Base-by-base conservation (phyloP, 2,113 vertebrate species). In the Hippopotamus amphibius region DNA sequence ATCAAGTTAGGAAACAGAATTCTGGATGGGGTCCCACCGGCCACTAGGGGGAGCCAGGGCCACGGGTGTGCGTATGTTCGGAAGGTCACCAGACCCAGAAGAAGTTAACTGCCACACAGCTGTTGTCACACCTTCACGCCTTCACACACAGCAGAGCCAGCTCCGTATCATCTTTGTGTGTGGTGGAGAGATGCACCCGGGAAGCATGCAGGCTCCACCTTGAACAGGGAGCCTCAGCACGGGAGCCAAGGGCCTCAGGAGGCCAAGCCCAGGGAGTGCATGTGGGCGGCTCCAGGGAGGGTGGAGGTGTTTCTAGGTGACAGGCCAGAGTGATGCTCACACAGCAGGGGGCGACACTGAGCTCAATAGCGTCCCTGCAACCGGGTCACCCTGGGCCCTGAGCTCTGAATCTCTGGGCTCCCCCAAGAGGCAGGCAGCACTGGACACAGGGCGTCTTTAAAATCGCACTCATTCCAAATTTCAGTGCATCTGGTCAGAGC, bases 31-130 rank as follows among this genome's bases (percentile, higher is more conserved):
- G 37, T 3, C 9, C 57, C 80, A 24, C 2, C 0, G 2, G 66
- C 97, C 97, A 96, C 91, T 46, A 97, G 97, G 74, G 93, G 96
- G 93, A 81, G 88, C 96, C 55, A 22, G 76, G 81, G 46, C 26
- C 12, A 61, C 17, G 55, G 3, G 68, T 46, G 82, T 26, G 24
- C 30, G 3, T 22, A 5, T 0, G 72, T 4, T 13, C 94, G 43
- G 0, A 2, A 41, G 48, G 76, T 43, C 82, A 21, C 5, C 21
- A 28, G 79, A n/a, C 61, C 65, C 0, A 1, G 50, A 21, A 9
- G 53, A 28, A 37, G 4, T 19, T 8, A 22, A 11, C 17, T 4
- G 33, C 17, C 33, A 0, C 12, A 7, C 80, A 43, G 61, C 33
- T 24, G 3, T 0, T 2, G 5, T 46, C 22, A 33, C 69, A 19